Base-by-base conservation (phyloP, 2,888 invertebrate species). In the Poecilobothrus nobilitatus region DNA sequence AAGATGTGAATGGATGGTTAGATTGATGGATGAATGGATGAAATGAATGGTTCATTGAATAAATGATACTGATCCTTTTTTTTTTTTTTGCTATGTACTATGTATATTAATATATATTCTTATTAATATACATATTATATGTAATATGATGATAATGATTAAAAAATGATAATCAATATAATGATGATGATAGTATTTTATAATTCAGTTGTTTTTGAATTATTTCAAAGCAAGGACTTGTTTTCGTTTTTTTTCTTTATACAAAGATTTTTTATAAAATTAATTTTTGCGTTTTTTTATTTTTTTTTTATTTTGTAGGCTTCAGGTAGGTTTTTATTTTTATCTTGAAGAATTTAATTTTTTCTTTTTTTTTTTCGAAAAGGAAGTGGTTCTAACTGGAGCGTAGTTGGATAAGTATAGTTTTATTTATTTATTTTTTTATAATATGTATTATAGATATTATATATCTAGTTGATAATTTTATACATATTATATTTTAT, bases 381-480 rank as follows among this genome's bases (percentile, higher is more conserved):
- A 53, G 53, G 53, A 53, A 53, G 53, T 53, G 53, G 53, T 53
- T 53, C 53, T 53, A 53, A 53, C 53, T 53, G 18, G 53, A 53
- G 53, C 53, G 53, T 53, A n/a, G 53, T 12, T 53, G 27, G 2
- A 53, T 53, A 18, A 37, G 5, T 27, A 27, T 27, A 27, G 53
- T 53, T 53, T 53, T 53, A 37, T 37, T 37, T 37, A 12, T 10
- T 37, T 37, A 37, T 2, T 41, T 15, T 41, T 41, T 41, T 12
- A 8, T 12, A 41, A 41, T 1, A 41, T 12, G 7, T 41, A 41
- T 8, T 12, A 41, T 12, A 41, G 2, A 41, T 12, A 41, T 1
- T n/a, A n/a, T n/a, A n/a, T 12, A 41, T 41, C 41, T 41, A 41
- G 41, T 41, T 41, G 41, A 15, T 41, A 41, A 41, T 41, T 41